phyloP scores from a whole-genome alignment of 2,888 invertebrate genomes.

The Abrostola tripartita region DNA sequence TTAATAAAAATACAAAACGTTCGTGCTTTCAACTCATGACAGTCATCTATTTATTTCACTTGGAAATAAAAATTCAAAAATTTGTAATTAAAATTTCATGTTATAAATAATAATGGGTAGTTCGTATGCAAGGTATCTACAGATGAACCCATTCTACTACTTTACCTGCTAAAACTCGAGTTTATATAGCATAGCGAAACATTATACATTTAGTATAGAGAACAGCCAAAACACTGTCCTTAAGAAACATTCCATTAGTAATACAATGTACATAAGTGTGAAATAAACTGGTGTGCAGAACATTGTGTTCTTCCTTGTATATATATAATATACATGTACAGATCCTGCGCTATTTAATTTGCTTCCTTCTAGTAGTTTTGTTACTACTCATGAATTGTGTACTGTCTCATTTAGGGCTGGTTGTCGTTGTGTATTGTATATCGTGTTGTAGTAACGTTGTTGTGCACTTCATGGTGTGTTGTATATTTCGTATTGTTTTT shows the following conservation, averaged over 20 bases:
- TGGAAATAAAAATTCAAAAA: not conserved
- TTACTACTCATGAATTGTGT: slow-evolving; percentile 30
- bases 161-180: too few species aligned
- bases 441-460: slow-evolving; percentile 1
- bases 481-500: slow-evolving; percentile 5
- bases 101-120: not conserved
- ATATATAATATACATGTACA: slow-evolving; percentile 22
- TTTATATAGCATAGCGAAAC: not conserved
- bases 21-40: too few species aligned
- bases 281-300: slow-evolving; percentile 41
- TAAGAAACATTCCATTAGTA: not conserved
- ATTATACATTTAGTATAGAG: slow-evolving; percentile 1
- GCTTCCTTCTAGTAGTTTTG: slow-evolving; percentile 36
- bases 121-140: too few species aligned
- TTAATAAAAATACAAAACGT: not conserved
- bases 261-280: slow-evolving; percentile 29
- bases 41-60: too few species aligned
- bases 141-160: too few species aligned
- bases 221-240: not conserved
- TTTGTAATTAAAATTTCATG: not conserved
- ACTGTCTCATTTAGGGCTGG: slow-evolving; percentile 18
- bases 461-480: slow-evolving; percentile 1
- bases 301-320: slow-evolving; percentile 37
- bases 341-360: slow-evolving; percentile 46
- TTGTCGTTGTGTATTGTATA: slow-evolving; percentile 14